These are phyloP conservation scores for Meandrina meandrites DNA, from an alignment of 92 coral and sea anemone genomes.

Conservation along the genomic window DNA sequence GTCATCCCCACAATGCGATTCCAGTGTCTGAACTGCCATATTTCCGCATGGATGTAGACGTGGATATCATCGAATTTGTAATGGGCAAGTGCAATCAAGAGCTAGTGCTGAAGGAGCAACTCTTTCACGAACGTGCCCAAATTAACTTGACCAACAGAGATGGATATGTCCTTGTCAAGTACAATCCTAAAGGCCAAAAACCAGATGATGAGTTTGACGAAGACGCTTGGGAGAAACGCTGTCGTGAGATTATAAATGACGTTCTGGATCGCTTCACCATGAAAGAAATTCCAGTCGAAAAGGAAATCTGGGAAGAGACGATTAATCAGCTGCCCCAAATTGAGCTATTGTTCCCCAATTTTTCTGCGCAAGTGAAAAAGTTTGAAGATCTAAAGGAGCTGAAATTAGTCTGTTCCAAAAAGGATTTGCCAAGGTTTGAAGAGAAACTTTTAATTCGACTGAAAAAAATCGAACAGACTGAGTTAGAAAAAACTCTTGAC, in stretches of 20 bases:
- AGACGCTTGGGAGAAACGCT: slow-evolving; percentile 24
- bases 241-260: not conserved
- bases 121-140: not conserved
- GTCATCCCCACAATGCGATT: not conserved
- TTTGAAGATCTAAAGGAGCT: slow-evolving; percentile 18
- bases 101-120: not conserved
- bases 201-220: slow-evolving; percentile 22
- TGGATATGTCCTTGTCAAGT: slow-evolving; percentile 24
- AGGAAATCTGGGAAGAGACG: slow-evolving; percentile 21
- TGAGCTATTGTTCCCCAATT: slow-evolving; percentile 10
- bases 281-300: slow-evolving; percentile 11
- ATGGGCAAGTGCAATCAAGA: slow-evolving; percentile 20
- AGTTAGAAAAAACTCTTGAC: slow-evolving; percentile 29
- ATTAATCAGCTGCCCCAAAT: slow-evolving; percentile 14
- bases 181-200: not conserved
- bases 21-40: not conserved
- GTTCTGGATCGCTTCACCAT: not conserved
- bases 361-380: slow-evolving; percentile 22
- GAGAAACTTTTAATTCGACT: not conserved
- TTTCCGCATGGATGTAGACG: slow-evolving; percentile 22
- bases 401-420: slow-evolving; percentile 6
- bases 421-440: slow-evolving; percentile 17
- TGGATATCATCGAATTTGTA: slow-evolving; percentile 22
- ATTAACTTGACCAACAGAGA: slow-evolving; percentile 23
- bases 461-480: slow-evolving; percentile 2